Percentiles rank a stretch among this genome's conserved stretches.
These are phyloP conservation scores for Bombylius discolor DNA, from an alignment of 2,888 invertebrate genomes.

Conservation along the genomic window DNA sequence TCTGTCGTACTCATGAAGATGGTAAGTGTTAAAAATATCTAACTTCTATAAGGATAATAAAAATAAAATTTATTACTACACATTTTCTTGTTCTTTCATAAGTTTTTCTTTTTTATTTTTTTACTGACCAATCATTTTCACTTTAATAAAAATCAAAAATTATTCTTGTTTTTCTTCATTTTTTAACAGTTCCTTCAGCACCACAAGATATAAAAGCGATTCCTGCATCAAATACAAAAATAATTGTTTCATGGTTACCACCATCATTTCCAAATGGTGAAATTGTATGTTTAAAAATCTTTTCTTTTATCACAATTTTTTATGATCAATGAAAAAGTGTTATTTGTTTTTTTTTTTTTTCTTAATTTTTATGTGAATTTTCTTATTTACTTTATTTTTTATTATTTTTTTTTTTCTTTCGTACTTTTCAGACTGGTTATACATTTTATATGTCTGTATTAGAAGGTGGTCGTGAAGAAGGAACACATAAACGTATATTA, in stretches of 20 bases:
- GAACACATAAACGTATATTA: slow-evolving; percentile 60
- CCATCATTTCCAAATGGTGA: slow-evolving; percentile 74
- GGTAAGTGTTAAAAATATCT: slow-evolving; percentile 39
- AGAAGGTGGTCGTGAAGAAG: slow-evolving; percentile 64
- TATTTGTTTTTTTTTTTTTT: too few relatives aligned
- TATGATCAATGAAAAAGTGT: too few relatives aligned
- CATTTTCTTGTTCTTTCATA: too few relatives aligned
- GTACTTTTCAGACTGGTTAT: slow-evolving; percentile 44
- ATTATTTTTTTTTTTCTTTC: background rate
- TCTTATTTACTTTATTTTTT: background rate
- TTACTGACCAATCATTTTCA: background rate
- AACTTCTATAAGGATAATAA: too few relatives aligned
- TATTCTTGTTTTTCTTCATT: slow-evolving; percentile 4
- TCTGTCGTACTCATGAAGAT: slow-evolving; percentile 81
- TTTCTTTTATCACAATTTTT: background rate
- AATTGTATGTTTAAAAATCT: slow-evolving; percentile 39
- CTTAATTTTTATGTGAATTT: too few relatives aligned
- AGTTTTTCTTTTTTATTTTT: too few relatives aligned
- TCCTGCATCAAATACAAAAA: slow-evolving; percentile 71
- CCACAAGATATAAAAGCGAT: slow-evolving; percentile 86
- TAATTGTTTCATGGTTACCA: slow-evolving; percentile 80
- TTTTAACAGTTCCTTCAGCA: slow-evolving; percentile 63
- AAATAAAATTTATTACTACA: too few relatives aligned
- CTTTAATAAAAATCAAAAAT: background rate
- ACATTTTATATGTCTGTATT: slow-evolving; percentile 71